Evolutionary conservation across 2,888 invertebrate species (phyloP).

Genomic region (Caenorhabditis plicata): DNA sequence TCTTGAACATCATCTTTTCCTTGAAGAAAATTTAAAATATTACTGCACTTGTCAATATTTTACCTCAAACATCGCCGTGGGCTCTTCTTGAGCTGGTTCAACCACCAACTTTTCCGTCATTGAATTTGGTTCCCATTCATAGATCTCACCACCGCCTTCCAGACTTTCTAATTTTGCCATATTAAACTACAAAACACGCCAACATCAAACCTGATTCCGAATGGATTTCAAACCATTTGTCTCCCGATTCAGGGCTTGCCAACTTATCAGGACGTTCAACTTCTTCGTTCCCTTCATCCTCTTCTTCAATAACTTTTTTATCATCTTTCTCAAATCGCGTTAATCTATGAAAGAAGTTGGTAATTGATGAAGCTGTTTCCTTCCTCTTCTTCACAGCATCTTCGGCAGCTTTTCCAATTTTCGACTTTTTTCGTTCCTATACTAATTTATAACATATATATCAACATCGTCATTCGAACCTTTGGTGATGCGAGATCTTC

Average conservation of each 20-base stretch:
- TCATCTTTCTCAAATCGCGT: constrained; percentile 42
- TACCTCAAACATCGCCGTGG: not conserved
- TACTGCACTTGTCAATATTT: not conserved
- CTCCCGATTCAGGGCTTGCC: constrained; percentile 28
- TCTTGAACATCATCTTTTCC: constrained; percentile 26
- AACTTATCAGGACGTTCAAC: constrained; percentile 34
- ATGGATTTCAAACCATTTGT: constrained; percentile 30
- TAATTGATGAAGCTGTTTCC: constrained; percentile 40
- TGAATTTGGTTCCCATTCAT: constrained; percentile 38
- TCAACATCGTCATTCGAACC: not conserved
- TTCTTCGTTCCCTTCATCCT: constrained; percentile 14
- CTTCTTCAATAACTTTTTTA: constrained; percentile 35
- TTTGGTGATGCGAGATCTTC: constrained; percentile 17
- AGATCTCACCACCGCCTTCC: constrained; percentile 32
- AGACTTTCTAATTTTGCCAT: too few species aligned
- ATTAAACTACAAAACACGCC: too few species aligned
- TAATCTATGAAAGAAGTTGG: constrained; percentile 45
- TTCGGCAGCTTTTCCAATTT: constrained; percentile 30
- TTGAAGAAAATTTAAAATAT: constrained; percentile 8
- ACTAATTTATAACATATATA: not conserved
- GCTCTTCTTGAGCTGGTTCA: not conserved
- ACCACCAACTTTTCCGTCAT: constrained; percentile 35
- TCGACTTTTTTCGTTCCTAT: constrained; percentile 15
- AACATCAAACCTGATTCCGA: constrained; percentile 6
- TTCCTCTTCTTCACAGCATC: constrained; percentile 35